phyloP scores from a whole-genome alignment of 2,888 invertebrate genomes.

The Phortica okadai region DNA sequence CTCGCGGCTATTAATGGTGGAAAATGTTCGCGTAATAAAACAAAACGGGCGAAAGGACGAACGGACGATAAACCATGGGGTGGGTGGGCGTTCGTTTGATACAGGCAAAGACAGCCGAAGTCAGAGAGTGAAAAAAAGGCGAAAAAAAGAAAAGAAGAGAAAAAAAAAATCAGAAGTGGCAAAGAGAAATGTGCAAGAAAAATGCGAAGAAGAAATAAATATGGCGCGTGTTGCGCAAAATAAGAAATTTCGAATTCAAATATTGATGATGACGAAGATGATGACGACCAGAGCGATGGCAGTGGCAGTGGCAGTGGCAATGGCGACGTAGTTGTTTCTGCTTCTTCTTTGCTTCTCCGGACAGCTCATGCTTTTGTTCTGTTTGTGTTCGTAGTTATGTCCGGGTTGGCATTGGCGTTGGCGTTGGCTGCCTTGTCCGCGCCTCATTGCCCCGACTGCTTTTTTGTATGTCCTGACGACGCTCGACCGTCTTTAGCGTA shows the following conservation, averaged over 20 bases:
- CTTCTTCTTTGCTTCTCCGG: background rate
- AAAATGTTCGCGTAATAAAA: constrained; percentile 70
- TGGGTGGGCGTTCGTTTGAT: constrained; percentile 11
- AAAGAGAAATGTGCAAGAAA: constrained; percentile 55
- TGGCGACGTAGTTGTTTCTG: background rate
- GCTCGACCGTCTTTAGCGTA: constrained; percentile 28
- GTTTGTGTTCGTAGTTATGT: background rate
- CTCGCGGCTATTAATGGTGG: constrained; percentile 70
- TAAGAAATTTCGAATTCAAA: constrained; percentile 69
- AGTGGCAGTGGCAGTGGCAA: constrained; percentile 33
- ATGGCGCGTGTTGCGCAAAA: constrained; percentile 67
- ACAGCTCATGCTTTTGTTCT: background rate
- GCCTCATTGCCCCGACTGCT: background rate
- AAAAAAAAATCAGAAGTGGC: constrained; percentile 34
- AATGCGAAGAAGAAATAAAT: constrained; percentile 67
- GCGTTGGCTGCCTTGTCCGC: background rate
- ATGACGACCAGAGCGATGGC: constrained; percentile 9
- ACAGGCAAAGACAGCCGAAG: background rate
- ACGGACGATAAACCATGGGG: background rate
- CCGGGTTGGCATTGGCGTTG: background rate
- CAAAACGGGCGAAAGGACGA: constrained; percentile 50
- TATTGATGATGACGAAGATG: constrained; percentile 59
- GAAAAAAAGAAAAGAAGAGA: constrained; percentile 41
- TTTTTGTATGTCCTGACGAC: background rate
- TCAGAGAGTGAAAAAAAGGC: constrained; percentile 34